These are phyloP conservation scores for Electrona antarctica DNA, from an alignment of 2,113 vertebrate species.

Conservation along the genomic window DNA sequence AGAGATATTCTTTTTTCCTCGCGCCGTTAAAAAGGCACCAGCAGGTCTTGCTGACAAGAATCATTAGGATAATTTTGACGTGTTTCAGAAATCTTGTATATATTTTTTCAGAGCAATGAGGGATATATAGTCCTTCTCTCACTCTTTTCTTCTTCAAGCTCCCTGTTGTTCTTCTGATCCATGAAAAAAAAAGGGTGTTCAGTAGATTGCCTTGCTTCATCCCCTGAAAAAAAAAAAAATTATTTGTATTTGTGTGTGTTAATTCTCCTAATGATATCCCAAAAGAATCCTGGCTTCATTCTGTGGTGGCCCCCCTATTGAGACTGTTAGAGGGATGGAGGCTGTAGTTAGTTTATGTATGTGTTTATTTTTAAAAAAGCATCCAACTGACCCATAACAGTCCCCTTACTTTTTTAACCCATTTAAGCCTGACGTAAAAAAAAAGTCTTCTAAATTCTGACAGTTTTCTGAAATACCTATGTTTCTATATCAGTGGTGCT, in stretches of 20 bases:
- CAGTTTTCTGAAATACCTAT: too few relatives aligned
- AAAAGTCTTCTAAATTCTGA: too few relatives aligned
- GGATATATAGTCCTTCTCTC: slow-evolving; percentile 3
- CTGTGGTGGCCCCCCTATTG: slow-evolving; percentile 14
- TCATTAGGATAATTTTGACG: slow-evolving; percentile 64
- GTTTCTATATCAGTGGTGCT: too few relatives aligned
- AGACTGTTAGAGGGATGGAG: slow-evolving; percentile 32
- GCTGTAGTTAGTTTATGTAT: slow-evolving; percentile 24
- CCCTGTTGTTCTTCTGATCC: slow-evolving; percentile 37
- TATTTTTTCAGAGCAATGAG: slow-evolving; percentile 16
- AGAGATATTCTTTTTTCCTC: slow-evolving; percentile 11
- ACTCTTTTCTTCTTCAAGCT: neutral
- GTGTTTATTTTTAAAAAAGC: slow-evolving; percentile 37
- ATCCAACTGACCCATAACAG: slow-evolving; percentile 30
- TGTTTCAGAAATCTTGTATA: slow-evolving; percentile 43
- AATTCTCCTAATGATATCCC: slow-evolving; percentile 72
- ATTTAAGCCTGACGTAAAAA: too few relatives aligned
- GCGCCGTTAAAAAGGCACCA: slow-evolving; percentile 30
- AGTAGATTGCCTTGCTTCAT: slow-evolving; percentile 44
- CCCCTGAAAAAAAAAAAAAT: too few relatives aligned
- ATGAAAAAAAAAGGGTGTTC: slow-evolving; percentile 42
- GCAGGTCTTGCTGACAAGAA: slow-evolving; percentile 49
- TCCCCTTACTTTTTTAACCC: slow-evolving; percentile 11
- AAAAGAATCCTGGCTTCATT: slow-evolving; percentile 45
- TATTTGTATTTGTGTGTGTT: slow-evolving; percentile 53